A percentile compares a stretch with the other conserved stretches of the same genome.
Conservation (phyloP, 2,797 vertebrate genomes). For the Chromis chromis region DNA sequence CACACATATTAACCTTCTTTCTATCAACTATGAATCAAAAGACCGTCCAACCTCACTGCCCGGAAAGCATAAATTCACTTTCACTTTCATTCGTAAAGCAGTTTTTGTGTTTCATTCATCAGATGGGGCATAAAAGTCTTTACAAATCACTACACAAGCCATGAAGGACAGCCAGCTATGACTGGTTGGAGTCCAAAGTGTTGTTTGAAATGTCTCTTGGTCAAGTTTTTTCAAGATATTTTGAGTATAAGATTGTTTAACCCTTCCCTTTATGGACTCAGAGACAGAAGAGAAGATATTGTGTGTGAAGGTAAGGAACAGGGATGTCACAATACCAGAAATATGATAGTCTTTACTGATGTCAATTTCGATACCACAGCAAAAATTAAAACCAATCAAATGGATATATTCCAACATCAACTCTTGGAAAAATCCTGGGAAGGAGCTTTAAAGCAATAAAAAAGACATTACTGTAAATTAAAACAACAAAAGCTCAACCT, state of each 20-base stretch:
- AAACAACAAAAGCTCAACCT: too few relatives aligned
- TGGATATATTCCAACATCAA: too few relatives aligned
- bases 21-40: neutral
- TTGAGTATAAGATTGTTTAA: neutral
- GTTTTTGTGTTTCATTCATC: neutral
- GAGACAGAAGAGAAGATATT: neutral
- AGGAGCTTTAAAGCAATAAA: too few relatives aligned
- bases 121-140: too few relatives aligned
- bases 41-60: neutral
- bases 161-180: neutral
- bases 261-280: neutral
- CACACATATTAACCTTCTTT: neutral
- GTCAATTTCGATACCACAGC: too few relatives aligned
- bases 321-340: too few relatives aligned
- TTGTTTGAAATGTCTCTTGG: neutral
- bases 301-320: too few relatives aligned
- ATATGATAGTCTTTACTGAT: too few relatives aligned
- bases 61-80: neutral
- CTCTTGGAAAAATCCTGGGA: too few relatives aligned
- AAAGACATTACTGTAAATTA: too few relatives aligned
- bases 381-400: too few relatives aligned
- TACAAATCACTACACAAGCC: too few relatives aligned
- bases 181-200: neutral
- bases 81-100: neutral
- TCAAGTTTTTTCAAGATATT: neutral